Evolutionary conservation across 2,113 vertebrate species (phyloP).

Genomic region (Acinonyx jubatus): DNA sequence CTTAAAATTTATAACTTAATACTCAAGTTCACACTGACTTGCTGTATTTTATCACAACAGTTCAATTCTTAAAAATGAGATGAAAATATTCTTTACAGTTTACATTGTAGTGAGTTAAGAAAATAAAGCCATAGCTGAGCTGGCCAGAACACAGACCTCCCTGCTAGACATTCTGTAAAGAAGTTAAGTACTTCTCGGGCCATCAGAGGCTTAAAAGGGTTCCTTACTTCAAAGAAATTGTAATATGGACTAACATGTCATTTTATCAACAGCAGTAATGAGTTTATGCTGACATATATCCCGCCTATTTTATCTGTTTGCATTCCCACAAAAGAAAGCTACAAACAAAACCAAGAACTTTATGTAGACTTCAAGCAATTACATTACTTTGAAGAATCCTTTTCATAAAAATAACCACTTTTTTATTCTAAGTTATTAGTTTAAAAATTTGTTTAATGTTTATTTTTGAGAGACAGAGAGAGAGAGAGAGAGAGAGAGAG

Average conservation of each 20-base stretch:
- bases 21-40: background rate
- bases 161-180: background rate
- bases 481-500: too few relatives aligned
- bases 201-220: background rate
- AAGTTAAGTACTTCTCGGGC: background rate
- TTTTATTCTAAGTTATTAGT: background rate
- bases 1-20: background rate
- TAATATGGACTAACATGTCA: background rate
- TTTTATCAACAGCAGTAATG: background rate
- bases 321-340: background rate
- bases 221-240: background rate
- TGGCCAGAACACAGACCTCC: background rate
- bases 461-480: too few relatives aligned
- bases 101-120: background rate
- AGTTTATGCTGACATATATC: background rate
- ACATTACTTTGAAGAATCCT: background rate
- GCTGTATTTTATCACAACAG: background rate
- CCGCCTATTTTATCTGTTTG: background rate
- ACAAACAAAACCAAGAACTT: background rate
- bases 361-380: background rate
- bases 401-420: background rate
- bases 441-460: too few relatives aligned
- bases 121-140: background rate
- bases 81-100: background rate
- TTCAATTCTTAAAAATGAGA: background rate